phyloP scores from a whole-genome alignment of 1,140 invertebrate genomes.

The Oncopodura yosiiana region DNA sequence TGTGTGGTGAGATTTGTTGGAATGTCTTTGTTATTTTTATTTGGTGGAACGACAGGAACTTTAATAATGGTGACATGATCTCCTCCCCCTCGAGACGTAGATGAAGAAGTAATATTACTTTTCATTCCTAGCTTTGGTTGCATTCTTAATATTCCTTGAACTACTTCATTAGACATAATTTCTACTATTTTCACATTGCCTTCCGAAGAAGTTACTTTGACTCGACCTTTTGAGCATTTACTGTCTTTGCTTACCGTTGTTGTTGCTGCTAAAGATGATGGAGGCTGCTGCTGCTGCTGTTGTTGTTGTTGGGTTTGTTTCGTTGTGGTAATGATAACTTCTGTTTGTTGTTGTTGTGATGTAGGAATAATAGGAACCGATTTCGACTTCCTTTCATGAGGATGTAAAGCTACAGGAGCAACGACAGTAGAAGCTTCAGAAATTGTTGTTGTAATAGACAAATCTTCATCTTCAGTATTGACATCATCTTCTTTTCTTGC shows the following conservation, averaged over 20 bases:
- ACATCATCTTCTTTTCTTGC: slow-evolving; percentile 11
- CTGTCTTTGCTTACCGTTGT: not conserved
- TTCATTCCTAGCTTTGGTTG: slow-evolving; percentile 25
- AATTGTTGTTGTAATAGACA: slow-evolving; percentile 12
- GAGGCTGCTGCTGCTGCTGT: not conserved
- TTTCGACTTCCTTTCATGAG: slow-evolving; percentile 4
- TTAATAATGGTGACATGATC: slow-evolving; percentile 28
- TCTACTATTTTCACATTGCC: slow-evolving; percentile 35
- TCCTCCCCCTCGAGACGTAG: not conserved
- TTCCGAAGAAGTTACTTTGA: not conserved
- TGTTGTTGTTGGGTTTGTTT: not conserved
- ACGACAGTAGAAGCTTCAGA: slow-evolving; percentile 27
- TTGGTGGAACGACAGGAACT: slow-evolving; percentile 16
- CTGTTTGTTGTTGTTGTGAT: no score
- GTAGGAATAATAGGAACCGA: no score
- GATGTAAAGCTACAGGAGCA: slow-evolving; percentile 5
- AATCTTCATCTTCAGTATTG: slow-evolving; percentile 11
- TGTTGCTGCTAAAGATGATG: not conserved
- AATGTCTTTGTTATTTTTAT: not conserved
- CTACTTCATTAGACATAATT: slow-evolving; percentile 31
- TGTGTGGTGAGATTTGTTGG: slow-evolving; percentile 2
- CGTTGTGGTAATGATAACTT: no score
- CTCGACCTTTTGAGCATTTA: not conserved
- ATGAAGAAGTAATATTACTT: no score
- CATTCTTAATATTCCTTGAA: slow-evolving; percentile 34